A percentile compares a stretch with the other conserved stretches of the same genome.
Conservation (phyloP, 1,140 invertebrate species). For the Bombus huntii region DNA sequence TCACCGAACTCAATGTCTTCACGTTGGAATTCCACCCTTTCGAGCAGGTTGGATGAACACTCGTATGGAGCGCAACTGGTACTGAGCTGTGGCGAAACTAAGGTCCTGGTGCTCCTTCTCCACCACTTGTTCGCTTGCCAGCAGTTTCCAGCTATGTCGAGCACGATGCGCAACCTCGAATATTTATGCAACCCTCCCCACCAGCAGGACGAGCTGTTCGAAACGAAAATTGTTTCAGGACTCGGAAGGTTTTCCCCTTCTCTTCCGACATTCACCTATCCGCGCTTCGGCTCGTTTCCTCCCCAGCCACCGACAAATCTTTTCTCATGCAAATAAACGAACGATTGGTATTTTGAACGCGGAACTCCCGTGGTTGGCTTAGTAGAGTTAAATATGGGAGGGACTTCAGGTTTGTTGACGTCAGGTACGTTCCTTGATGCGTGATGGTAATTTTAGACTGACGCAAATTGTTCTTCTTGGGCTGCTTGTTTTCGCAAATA, state of each 20-base stretch:
- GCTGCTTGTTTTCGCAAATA: too few species aligned
- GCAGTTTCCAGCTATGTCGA: constrained; percentile 33
- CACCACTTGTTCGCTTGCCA: constrained; percentile 47
- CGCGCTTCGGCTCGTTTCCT: background rate
- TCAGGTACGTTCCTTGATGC: background rate
- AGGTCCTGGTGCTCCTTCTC: constrained; percentile 64
- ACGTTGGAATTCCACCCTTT: background rate
- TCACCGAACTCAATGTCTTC: too few species aligned
- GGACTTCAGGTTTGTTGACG: too few species aligned
- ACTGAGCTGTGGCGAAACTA: constrained; percentile 27
- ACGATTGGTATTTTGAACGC: background rate
- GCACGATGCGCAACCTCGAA: constrained; percentile 74
- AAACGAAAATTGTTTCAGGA: constrained; percentile 39
- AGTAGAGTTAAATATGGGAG: background rate
- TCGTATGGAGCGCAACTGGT: constrained; percentile 57
- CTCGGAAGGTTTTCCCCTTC: background rate
- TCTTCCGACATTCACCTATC: background rate
- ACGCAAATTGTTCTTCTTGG: background rate
- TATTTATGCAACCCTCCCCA: constrained; percentile 65
- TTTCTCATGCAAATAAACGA: constrained; percentile 4
- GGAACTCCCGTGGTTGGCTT: background rate
- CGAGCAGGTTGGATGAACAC: constrained; percentile 25
- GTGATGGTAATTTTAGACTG: background rate
- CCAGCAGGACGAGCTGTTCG: background rate
- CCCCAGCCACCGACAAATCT: background rate